Base-by-base conservation (phyloP, 2,113 vertebrate genomes). In the Lepus timidus region DNA sequence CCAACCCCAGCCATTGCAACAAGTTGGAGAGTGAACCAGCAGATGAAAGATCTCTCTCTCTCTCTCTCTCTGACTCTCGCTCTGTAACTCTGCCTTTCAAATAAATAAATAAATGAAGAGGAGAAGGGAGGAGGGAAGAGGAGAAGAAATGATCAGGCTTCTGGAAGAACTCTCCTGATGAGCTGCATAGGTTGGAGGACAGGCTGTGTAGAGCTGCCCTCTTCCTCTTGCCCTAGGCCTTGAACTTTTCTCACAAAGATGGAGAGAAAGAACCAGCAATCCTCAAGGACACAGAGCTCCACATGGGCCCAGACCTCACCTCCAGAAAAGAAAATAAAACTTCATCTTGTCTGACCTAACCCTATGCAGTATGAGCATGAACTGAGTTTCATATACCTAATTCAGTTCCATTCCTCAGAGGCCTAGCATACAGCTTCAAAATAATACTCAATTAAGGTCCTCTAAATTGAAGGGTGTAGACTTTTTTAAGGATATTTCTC, bases 201-300 rank as follows among this genome's bases (percentile, higher is more conserved):
- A 76, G 0, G 2, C 12, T 20, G 0, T 8, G 23, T 68, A 9
- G 4, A 9, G 12, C 23, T 31, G 0, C 19, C 23, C 33, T 20
- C 22, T 36, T n/a, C 49, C 23, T 68, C 49, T 20, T 10, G 20
- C 25, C 12, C n/a, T n/a, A 58, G 67, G 17, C 29, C 44, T 29
- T 31, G 6, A 7, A 52, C 61, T 2, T 51, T 33, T 75, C 51
- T 74, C 61, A 58, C 12, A 78, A 31, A 36, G 6, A 23, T 3
- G 6, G 52, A 73, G 9, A 67, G 12, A 29, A 55, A 74, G 22
- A 58, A 22, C 14, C 12, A 61, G 44, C n/a, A 31, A 20, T 64
- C 58, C 19, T 61, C 70, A 6, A 0, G 1, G 31, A 33, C 58
- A 65, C 19, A 16, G 19, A 74, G 22, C 12, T 14, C 49, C 9